A percentile compares a stretch with the other conserved stretches of the same genome.
These are phyloP conservation scores for Lordiphosa collinella DNA, from an alignment of 1,140 invertebrate species.

Conservation along the genomic window DNA sequence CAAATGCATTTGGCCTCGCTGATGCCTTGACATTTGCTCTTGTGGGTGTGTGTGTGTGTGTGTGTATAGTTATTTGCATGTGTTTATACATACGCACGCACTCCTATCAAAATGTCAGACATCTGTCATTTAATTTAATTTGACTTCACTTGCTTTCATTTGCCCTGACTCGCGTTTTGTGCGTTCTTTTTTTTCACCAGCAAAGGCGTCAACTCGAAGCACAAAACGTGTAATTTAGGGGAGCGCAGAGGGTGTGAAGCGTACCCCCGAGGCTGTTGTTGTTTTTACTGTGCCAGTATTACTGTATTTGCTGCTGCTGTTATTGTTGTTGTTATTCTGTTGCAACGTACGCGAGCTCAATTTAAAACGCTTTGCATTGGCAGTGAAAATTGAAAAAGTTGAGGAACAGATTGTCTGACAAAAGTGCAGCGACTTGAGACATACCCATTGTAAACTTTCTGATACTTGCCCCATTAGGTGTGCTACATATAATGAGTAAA, in stretches of 20 bases:
- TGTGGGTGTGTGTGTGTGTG: constrained; percentile 9
- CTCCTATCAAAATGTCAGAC: constrained; percentile 75
- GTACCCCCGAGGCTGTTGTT: constrained; percentile 20
- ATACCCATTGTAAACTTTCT: too few species aligned
- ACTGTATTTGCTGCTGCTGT: constrained; percentile 7
- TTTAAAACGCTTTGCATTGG: constrained; percentile 64
- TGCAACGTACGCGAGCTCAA: constrained; percentile 55
- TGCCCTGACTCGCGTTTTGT: constrained; percentile 24
- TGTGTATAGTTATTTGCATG: constrained; percentile 42
- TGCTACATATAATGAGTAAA: too few species aligned
- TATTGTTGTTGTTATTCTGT: constrained; percentile 23
- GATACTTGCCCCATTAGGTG: too few species aligned
- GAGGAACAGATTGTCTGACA: constrained; percentile 15
- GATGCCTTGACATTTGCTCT: background rate
- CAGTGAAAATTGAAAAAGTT: constrained; percentile 27
- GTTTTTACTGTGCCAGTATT: constrained; percentile 4
- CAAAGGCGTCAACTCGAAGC: constrained; percentile 58
- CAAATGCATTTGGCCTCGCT: too few species aligned
- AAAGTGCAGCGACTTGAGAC: background rate
- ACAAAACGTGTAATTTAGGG: constrained; percentile 65
- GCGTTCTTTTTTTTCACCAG: constrained; percentile 19
- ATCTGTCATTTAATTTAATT: constrained; percentile 78
- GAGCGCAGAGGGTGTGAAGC: background rate
- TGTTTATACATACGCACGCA: constrained; percentile 49
- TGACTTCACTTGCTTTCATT: constrained; percentile 77